Conservation (phyloP, 2,888 invertebrate species). For the Entomobrya multifasciata region DNA sequence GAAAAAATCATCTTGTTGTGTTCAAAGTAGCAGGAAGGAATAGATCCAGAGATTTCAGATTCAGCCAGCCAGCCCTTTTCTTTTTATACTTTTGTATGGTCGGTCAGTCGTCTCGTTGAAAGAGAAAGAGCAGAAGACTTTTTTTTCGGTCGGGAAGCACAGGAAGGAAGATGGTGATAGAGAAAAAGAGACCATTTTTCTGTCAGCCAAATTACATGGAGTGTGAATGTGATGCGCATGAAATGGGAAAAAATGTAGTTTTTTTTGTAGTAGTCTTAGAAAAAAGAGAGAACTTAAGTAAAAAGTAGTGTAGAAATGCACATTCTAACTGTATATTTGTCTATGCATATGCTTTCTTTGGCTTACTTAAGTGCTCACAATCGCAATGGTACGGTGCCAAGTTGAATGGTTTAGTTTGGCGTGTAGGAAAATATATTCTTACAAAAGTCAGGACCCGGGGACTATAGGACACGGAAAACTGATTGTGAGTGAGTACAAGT, state of each 20-base stretch:
- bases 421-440: background rate
- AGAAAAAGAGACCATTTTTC: conserved; percentile 75
- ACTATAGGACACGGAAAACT: background rate
- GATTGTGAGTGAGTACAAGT: too few species aligned
- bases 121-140: conserved; percentile 41
- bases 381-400: conserved; percentile 45
- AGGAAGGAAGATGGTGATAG: conserved; percentile 67
- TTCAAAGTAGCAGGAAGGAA: conserved; percentile 47
- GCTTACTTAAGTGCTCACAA: conserved; percentile 27
- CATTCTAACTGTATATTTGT: background rate
- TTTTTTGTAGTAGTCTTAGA: conserved; percentile 8
- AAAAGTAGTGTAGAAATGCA: background rate
- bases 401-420: conserved; percentile 38
- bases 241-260: conserved; percentile 64
- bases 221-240: conserved; percentile 76
- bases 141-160: conserved; percentile 43
- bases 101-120: conserved; percentile 27
- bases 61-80: background rate
- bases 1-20: conserved; percentile 5
- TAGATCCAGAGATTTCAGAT: conserved; percentile 50
- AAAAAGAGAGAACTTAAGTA: background rate
- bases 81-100: conserved; percentile 32
- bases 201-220: conserved; percentile 77
- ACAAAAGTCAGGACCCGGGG: background rate
- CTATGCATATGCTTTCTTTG: conserved; percentile 43